Conservation (phyloP, 2,888 invertebrate genomes). For the Allophyes oxyacanthae region DNA sequence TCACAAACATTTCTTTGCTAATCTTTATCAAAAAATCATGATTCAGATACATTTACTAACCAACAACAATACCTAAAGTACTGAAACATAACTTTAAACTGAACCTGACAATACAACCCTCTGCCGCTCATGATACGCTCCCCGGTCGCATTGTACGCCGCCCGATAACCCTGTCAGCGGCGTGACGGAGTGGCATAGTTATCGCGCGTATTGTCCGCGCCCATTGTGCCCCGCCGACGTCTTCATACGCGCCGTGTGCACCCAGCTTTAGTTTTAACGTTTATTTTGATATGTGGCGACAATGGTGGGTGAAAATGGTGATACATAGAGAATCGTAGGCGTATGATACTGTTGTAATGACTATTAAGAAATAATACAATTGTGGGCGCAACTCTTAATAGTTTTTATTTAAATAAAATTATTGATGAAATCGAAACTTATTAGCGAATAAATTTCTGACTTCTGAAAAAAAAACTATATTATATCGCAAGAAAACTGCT, state of each 20-base stretch:
- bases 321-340: neutral
- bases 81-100: constrained; percentile 16
- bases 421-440: too few species aligned
- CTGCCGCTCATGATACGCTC: constrained; percentile 54
- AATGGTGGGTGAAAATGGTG: constrained; percentile 10
- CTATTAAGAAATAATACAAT: too few species aligned
- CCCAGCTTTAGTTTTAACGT: constrained; percentile 58
- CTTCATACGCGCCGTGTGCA: constrained; percentile 72
- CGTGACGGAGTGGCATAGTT: constrained; percentile 87
- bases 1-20: too few species aligned
- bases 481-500: too few species aligned
- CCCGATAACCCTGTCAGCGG: constrained; percentile 87
- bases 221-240: constrained; percentile 80
- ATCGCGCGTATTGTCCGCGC: constrained; percentile 81
- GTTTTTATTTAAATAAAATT: too few species aligned
- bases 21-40: constrained; percentile 3
- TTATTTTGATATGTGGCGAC: constrained; percentile 44
- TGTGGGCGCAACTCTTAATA: too few species aligned
- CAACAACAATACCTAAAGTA: neutral
- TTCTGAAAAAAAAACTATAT: too few species aligned
- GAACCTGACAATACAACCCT: constrained; percentile 48
- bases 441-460: too few species aligned
- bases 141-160: constrained; percentile 67
- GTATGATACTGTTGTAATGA: neutral
- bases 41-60: constrained; percentile 17